phyloP scores from a whole-genome alignment of 23 tunicate genomes.

The Ciona savignyi region DNA sequence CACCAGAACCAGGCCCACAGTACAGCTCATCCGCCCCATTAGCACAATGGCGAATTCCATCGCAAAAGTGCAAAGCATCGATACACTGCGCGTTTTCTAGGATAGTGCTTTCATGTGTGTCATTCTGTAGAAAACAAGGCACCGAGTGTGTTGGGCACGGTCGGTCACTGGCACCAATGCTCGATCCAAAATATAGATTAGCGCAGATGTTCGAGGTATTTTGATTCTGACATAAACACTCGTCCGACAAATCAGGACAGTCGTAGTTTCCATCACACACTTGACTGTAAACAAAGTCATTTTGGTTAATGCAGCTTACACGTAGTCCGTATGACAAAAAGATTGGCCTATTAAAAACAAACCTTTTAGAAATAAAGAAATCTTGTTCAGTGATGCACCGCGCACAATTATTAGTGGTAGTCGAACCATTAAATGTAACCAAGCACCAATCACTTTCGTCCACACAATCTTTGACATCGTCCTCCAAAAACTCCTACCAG shows the following conservation, averaged over 20 bases:
- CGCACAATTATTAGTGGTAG: conserved; percentile 13
- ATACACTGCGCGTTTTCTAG: conserved; percentile 35
- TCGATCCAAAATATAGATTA: conserved; percentile 13
- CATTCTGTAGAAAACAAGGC: conserved; percentile 35
- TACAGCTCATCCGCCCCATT: conserved; percentile 62
- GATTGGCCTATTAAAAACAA: too few relatives aligned
- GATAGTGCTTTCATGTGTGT: background rate
- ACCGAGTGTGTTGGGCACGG: conserved; percentile 15
- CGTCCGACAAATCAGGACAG: conserved; percentile 84
- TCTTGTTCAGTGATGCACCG: conserved; percentile 9
- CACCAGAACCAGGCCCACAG: conserved; percentile 18
- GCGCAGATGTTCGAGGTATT: conserved; percentile 26
- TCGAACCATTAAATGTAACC: background rate
- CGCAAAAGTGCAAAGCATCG: conserved; percentile 19
- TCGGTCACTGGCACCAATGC: conserved; percentile 8
- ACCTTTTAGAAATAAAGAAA: conserved; percentile 14
- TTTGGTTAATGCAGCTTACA: too few relatives aligned
- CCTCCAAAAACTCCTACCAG: conserved; percentile 21
- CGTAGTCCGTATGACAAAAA: too few relatives aligned
- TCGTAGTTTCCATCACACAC: conserved; percentile 67
- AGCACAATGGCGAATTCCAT: conserved; percentile 47
- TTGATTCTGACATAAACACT: conserved; percentile 55
- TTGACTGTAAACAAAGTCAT: conserved; percentile 38
- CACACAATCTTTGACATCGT: conserved; percentile 14
- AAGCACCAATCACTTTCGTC: conserved; percentile 36